Evolutionary conservation across 1,140 invertebrate genomes (phyloP).

Genomic region (Physella acuta): DNA sequence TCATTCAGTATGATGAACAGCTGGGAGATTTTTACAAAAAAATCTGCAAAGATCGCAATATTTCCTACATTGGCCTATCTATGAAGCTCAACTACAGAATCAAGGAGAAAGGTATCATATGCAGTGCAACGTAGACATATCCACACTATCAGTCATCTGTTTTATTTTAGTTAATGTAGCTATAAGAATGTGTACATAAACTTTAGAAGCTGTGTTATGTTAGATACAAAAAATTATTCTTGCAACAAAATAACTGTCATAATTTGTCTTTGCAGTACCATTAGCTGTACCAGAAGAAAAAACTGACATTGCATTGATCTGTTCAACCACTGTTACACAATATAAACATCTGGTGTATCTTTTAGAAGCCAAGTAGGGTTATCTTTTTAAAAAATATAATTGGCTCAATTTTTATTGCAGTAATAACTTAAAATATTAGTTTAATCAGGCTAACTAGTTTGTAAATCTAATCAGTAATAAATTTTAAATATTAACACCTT

Average conservation of each 20-base stretch:
- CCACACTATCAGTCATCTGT: background rate
- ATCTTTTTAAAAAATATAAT: background rate
- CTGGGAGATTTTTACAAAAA: background rate
- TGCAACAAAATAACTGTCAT: background rate
- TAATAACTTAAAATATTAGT: background rate
- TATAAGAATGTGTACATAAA: background rate
- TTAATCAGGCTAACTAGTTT: too few relatives aligned
- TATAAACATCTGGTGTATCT: slow-evolving; percentile 5
- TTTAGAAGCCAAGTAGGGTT: slow-evolving; percentile 1
- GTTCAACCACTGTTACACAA: background rate
- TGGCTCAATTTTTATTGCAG: background rate
- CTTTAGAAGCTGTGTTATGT: background rate
- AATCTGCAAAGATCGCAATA: background rate
- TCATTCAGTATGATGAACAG: slow-evolving; percentile 3
- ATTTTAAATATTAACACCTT: background rate
- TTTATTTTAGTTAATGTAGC: background rate
- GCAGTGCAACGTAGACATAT: background rate
- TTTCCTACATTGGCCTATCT: slow-evolving; percentile 6
- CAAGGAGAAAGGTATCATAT: background rate
- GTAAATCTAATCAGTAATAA: too few relatives aligned
- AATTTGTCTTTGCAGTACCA: slow-evolving; percentile 5
- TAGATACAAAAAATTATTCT: background rate
- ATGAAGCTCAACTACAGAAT: background rate
- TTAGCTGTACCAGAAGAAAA: background rate
- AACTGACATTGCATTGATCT: background rate